Percentiles rank a stretch among this genome's conserved stretches.
These are phyloP conservation scores for Hypsibius dujardini DNA, from an alignment of 1,140 invertebrate genomes.

Conservation along the genomic window DNA sequence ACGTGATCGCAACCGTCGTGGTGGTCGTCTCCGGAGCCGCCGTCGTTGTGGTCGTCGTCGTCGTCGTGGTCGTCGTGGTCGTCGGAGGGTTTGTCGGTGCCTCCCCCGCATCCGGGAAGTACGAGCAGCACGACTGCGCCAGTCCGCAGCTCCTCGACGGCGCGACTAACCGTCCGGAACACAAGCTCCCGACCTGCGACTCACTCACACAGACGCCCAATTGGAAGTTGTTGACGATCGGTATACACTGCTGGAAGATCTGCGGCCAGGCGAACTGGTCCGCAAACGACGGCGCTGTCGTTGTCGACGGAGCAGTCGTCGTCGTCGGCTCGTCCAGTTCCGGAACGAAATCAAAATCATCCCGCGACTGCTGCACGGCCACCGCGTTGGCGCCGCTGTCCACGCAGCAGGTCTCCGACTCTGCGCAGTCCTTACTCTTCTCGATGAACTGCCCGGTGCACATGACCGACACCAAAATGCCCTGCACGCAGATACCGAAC, in stretches of 20 bases:
- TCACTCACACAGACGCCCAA: neutral
- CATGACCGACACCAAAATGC: neutral
- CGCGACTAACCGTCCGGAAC: neutral
- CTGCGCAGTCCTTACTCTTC: conserved; percentile 1
- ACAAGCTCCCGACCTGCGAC: neutral
- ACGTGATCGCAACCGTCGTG: neutral
- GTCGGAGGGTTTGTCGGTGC: neutral
- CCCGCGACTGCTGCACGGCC: too few species aligned
- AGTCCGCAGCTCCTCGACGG: neutral
- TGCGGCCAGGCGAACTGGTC: neutral
- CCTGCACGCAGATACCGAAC: neutral
- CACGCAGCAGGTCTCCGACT: neutral
- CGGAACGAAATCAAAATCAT: conserved; percentile 9
- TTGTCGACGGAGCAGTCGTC: neutral
- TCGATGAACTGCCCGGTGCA: neutral
- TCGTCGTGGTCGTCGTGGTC: neutral
- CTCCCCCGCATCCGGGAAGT: neutral
- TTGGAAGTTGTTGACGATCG: conserved; percentile 1
- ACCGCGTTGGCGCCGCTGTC: neutral
- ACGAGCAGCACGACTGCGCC: conserved; percentile 10
- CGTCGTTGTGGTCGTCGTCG: neutral
- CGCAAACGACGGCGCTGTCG: too few species aligned
- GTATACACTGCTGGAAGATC: conserved; percentile 11
- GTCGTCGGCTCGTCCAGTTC: neutral
- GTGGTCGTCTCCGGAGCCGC: neutral